Evolutionary conservation across 2,888 invertebrate genomes (phyloP).

Genomic region (Spilosoma lubricipeda): DNA sequence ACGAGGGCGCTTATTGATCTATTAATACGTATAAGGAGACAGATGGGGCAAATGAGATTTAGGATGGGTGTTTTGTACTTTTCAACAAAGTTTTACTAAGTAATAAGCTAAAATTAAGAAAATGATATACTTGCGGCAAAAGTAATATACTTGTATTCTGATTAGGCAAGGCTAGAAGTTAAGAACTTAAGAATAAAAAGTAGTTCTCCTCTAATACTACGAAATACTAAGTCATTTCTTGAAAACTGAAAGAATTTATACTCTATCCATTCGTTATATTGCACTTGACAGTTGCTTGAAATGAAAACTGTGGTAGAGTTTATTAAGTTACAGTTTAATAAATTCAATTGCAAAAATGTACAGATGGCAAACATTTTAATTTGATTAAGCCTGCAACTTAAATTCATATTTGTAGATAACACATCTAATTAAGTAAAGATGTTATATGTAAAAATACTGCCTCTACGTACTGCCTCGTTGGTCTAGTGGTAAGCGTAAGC

Average conservation of each 20-base stretch:
- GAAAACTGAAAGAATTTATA: neutral
- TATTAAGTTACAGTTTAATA: too few relatives aligned
- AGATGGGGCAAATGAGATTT: neutral
- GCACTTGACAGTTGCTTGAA: too few relatives aligned
- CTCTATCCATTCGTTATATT: neutral
- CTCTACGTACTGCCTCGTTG: too few relatives aligned
- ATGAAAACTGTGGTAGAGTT: too few relatives aligned
- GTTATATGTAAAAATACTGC: too few relatives aligned
- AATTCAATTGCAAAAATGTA: too few relatives aligned
- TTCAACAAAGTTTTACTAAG: neutral
- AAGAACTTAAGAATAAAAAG: neutral
- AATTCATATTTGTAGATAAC: too few relatives aligned
- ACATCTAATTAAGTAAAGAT: too few relatives aligned
- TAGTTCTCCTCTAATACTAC: neutral
- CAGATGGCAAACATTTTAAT: too few relatives aligned
- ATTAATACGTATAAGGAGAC: constrained; percentile 18
- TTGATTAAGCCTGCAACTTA: too few relatives aligned
- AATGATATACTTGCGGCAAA: neutral
- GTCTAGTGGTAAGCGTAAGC: too few relatives aligned
- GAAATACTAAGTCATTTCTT: neutral
- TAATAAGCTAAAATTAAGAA: neutral
- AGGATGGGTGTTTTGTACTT: neutral
- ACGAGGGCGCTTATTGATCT: constrained; percentile 4
- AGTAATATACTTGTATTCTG: neutral
- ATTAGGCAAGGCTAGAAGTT: neutral